Evolutionary conservation across 2,113 vertebrate species (phyloP), one percentile per base, ranked within the genome.

Genomic region (Apeltes quadracus): DNA sequence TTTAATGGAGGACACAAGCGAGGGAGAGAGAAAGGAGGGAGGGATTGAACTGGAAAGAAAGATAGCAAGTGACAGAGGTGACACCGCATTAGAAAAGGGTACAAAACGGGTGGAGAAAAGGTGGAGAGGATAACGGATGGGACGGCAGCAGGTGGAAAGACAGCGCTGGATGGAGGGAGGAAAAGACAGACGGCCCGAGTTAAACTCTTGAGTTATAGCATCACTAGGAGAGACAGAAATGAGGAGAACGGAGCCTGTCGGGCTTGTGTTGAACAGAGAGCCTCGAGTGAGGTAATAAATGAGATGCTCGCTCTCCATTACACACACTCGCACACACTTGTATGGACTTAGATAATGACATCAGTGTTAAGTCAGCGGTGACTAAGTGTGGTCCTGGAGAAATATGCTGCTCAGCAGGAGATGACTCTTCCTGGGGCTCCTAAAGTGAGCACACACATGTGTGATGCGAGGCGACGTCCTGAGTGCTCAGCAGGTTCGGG

Each of bases 321-420:
- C 58, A 58, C 69, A 64, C 64, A 38, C 72, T 54, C 41, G 4
- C 68, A 61, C 61, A 27, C 51, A 67, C 27, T 25, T 4, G 16
- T 22, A 29, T 38, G 70, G 61, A 74, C 61, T 88, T 25, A 75
- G 81, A 86, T 76, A 79, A 75, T 90, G 88, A 89, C 88, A 86
- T 88, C 88, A 86, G 79, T 36, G 76, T 84, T 67, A 71, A 81
- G 84, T 91, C 88, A 90, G 84, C 43, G 12, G 61, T 87, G 90
- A 90, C 75, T 86, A 75, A 84, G 77, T 76, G 71, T 58, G 67
- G 65, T 73, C 61, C 73, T 80, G 64, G 44, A 71, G 72, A 80
- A 78, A 22, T 68, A 61, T 67, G 70, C 71, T 80, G 79, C 38
- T 83, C 82, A 72, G 69, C 78, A 78, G 13, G 46, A 54, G 78